Base-by-base conservation (phyloP, 2,113 vertebrate species). In the Psephotus haematonotus region DNA sequence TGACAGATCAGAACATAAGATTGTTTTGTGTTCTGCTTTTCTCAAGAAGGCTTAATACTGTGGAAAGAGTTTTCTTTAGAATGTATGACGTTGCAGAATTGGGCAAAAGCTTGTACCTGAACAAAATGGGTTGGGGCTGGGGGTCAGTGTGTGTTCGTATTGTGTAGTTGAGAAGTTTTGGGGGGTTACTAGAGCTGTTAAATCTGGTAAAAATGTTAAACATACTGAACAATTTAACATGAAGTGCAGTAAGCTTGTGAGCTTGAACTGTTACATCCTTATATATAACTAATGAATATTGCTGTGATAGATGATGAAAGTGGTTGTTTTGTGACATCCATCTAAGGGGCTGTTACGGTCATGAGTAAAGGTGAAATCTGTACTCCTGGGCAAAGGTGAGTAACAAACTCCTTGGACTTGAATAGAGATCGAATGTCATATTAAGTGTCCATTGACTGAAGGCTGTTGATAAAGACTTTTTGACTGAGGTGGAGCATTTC, bases 1-100 rank as follows among this genome's bases (percentile, higher is more conserved):
- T 94, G 92, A 88, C 88, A 75, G 85, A 75, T 95, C 76, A 81
- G 71, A 86, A 82, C 76, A 44, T 68, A 78, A 89, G 47, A 60
- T 60, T 74, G 16, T 74, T 81, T 93, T 90, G 63, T 74, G 13
- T 77, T 82, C 64, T 90, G 88, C 59, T 90, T 93, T 88, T 76
- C 60, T 92, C 50, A 74, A 65, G 84, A 70, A 93, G 53, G 43
- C 62, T 91, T 82, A 86, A 37, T 22, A 3, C 39, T 41, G 28
- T 85, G 65, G 68, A 94, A 63, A 47, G 53, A 85, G 27, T 71
- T 94, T 47, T 85, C 37, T 63, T 70, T 72, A 77, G 43, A 76
- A 17, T 12, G 13, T 53, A 16, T 71, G 82, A 50, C 0, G 0
- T 93, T 55, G 39, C 37, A 77, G 75, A 96, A 77, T 5, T 77